Conservation (phyloP, 2,888 invertebrate species). For the Leptinotarsa peninsularis region DNA sequence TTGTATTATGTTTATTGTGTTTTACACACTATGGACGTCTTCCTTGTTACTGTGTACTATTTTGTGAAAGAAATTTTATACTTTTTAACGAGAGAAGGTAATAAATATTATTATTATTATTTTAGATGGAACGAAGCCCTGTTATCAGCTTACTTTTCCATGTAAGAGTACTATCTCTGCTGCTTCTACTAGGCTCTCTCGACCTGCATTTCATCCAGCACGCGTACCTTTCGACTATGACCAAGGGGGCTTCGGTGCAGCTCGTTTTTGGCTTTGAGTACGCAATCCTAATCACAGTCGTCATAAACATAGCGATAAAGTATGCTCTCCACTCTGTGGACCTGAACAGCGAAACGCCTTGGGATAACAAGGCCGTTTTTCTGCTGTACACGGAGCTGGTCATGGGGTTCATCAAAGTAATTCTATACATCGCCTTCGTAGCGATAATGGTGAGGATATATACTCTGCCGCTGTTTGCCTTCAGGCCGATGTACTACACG, state of each 20-base stretch:
- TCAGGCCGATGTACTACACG: constrained; percentile 99
- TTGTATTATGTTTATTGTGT: too few relatives aligned
- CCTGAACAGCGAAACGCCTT: constrained; percentile 92
- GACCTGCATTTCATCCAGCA: constrained; percentile 93
- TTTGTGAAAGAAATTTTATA: too few relatives aligned
- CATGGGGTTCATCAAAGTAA: constrained; percentile 84
- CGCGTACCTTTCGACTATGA: constrained; percentile 92
- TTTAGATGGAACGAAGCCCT: constrained; percentile 98
- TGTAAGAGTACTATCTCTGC: constrained; percentile 85
- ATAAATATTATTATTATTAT: too few relatives aligned
- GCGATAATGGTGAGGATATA: constrained; percentile 94
- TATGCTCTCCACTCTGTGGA: constrained; percentile 90
- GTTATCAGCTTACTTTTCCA: constrained; percentile 97
- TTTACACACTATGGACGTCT: too few relatives aligned
- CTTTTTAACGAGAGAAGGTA: too few relatives aligned
- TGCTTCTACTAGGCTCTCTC: constrained; percentile 82
- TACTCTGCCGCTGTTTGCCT: constrained; percentile 97
- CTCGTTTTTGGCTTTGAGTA: constrained; percentile 99
- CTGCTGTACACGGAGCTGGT: constrained; percentile 95
- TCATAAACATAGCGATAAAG: constrained; percentile 92
- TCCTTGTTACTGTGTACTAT: too few relatives aligned
- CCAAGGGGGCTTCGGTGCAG: constrained; percentile 96
- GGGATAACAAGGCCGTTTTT: constrained; percentile 99
- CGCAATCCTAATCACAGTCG: constrained; percentile 93
- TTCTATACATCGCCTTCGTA: constrained; percentile 91